Percentiles rank a stretch among this genome's conserved stretches.
Evolutionary conservation across 2,113 vertebrate genomes (phyloP).

Genomic region (Beaufortia kweichowensis): DNA sequence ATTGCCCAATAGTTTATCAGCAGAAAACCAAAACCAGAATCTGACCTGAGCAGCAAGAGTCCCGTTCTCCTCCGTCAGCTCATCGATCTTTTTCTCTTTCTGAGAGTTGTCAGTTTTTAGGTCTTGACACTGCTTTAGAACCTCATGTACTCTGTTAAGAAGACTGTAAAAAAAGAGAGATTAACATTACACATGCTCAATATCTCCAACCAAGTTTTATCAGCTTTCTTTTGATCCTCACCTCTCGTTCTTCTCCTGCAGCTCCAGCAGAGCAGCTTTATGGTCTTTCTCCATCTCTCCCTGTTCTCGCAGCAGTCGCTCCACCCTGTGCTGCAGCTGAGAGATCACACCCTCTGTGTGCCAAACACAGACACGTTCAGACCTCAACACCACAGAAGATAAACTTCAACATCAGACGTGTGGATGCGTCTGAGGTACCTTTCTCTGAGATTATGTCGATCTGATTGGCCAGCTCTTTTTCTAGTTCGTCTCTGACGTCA

Average conservation of each 20-base stretch:
- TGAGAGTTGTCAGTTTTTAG: slow-evolving; percentile 79
- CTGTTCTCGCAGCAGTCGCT: slow-evolving; percentile 71
- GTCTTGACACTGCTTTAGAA: slow-evolving; percentile 80
- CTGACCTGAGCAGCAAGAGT: slow-evolving; percentile 79
- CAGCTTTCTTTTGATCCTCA: too few species aligned
- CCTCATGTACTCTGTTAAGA: slow-evolving; percentile 74
- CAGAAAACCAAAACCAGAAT: background rate
- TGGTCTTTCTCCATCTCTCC: slow-evolving; percentile 75
- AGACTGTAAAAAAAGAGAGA: slow-evolving; percentile 66
- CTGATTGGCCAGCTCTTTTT: slow-evolving; percentile 73
- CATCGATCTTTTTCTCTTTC: slow-evolving; percentile 79
- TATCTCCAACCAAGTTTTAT: background rate
- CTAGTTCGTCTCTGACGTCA: slow-evolving; percentile 76
- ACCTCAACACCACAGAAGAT: too few species aligned
- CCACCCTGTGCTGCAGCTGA: slow-evolving; percentile 77
- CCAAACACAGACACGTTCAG: background rate
- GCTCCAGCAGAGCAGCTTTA: slow-evolving; percentile 71
- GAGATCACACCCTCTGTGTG: slow-evolving; percentile 50
- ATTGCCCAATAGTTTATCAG: too few species aligned
- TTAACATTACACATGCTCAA: too few species aligned
- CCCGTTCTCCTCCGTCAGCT: slow-evolving; percentile 80
- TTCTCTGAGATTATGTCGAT: slow-evolving; percentile 74
- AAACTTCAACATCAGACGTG: too few species aligned
- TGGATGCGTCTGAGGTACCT: slow-evolving; percentile 62
- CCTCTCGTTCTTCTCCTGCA: slow-evolving; percentile 81